Base-by-base conservation (phyloP, 2,888 invertebrate species). In the Anoncus sp. region DNA sequence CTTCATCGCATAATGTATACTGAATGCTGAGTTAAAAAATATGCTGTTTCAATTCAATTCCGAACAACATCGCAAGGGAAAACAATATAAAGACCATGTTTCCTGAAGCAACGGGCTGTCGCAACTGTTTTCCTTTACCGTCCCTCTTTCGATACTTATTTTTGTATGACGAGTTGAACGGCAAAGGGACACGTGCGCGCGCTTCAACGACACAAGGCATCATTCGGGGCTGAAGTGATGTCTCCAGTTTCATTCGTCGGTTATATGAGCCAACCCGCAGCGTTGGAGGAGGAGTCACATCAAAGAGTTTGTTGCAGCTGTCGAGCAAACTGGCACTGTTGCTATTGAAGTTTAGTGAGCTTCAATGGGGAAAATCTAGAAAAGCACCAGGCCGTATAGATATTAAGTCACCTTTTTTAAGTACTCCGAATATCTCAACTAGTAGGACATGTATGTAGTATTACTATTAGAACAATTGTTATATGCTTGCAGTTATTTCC, bases 211-310 rank as follows among this genome's bases (percentile, higher is more conserved):
- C 45, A 62, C 35, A 53, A 69, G 43, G 51, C 62, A 71, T 71
- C 66, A 49, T 70, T 53, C 62, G 72, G 57, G 71, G 47, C 31
- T 63, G 62, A 62, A 45, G 40, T 20, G 47, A 77, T 75, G 71
- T 75, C 75, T 67, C 55, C 63, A 51, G 74, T 79, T 74, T 72
- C 75, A 79, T 79, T 79, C 78, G 78, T 75, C 75, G 67, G 24
- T 67, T 38, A 43, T 35, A 14, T 62, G 47, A 66, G 59, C 78
- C 78, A 79, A 79, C 78, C 78, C 49, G 75, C 57, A 71, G 63
- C 38, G 59, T 45, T 47, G 78, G 71, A 78, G 78, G 78, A 79
- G 78, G 78, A 79, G 78, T 67, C 43, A 75, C 38, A 16, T 18
- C 31, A 31, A 57, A 62, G 53, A 20, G 60, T 59, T 74, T 53